A percentile compares a stretch with the other conserved stretches of the same genome.
These are phyloP conservation scores for Perizoma flavofasciatum DNA, from an alignment of 2,888 invertebrate species.

Conservation along the genomic window DNA sequence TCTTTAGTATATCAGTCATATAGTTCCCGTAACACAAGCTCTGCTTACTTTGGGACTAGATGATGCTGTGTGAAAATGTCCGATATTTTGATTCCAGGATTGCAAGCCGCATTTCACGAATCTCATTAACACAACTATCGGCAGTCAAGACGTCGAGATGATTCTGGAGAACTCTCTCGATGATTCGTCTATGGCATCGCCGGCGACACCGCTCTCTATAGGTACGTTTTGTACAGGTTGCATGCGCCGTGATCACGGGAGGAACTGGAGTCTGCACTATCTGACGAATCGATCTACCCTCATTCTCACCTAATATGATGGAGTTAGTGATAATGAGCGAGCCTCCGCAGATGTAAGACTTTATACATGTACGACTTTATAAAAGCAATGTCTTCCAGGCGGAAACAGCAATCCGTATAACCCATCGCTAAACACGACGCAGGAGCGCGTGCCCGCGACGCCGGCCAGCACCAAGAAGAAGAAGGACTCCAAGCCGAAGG, in stretches of 20 bases:
- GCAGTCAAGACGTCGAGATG: conserved; percentile 85
- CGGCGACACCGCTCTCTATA: conserved; percentile 86
- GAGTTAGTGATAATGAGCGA: no score
- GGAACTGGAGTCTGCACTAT: no score
- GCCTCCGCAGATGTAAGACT: no score
- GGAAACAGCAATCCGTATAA: conserved; percentile 80
- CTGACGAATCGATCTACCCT: no score
- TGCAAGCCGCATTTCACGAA: conserved; percentile 85
- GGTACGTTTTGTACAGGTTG: conserved; percentile 45
- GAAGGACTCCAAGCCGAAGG: conserved; percentile 87
- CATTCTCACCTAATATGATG: no score
- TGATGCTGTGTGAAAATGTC: no score
- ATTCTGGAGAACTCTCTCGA: conserved; percentile 92
- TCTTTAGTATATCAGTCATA: no score
- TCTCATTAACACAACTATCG: conserved; percentile 80
- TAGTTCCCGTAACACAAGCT: no score
- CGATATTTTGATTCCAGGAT: conserved; percentile 56
- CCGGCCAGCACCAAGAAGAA: conserved; percentile 72
- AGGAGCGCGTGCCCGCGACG: conserved; percentile 60
- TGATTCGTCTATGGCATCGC: conserved; percentile 91
- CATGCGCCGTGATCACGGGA: no score
- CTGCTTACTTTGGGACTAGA: no score
- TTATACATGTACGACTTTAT: no score
- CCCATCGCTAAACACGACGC: conserved; percentile 63
- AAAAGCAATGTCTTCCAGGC: conserved; percentile 50